Base-by-base conservation (phyloP, 2,113 vertebrate species). In the Okapia johnstoni region DNA sequence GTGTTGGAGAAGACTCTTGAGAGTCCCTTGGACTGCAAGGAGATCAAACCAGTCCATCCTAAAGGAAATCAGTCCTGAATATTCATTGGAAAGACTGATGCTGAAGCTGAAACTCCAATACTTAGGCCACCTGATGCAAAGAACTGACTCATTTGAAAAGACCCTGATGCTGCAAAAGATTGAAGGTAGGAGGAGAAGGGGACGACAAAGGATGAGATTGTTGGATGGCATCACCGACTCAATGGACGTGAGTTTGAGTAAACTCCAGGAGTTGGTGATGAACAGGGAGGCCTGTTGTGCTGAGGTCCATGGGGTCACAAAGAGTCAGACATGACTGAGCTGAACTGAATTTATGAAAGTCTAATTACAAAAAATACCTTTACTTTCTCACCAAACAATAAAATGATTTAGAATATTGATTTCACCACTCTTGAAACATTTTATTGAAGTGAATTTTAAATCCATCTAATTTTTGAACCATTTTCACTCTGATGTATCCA, bases 241-340 rank as follows among this genome's bases (percentile, higher is more conserved):
- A 2, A 36, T 36, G n/a, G 63, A 36, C 0, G 0, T 70, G 63
- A 70, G 19, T 70, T 1, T 36, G 19, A 23, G n/a, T 23, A 2
- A 21, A 70, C 63, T 21, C n/a, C 0, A 0, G 9, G n/a, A 12
- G 9, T 23, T 70, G 63, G n/a, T 36, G n/a, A 66, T 21, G 9
- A 17, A 66, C 17, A 12, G 63, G 63, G 19, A 36, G 9, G n/a
- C 19, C 63, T 70, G n/a, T 17, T 1, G 9, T 23, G 19, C n/a
- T 0, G 57, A 58, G 26, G 57, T 58, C 25, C 5, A 70, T 36
- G n/a, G 66, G 10, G 5, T 40, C 1, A 1, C 19, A 70, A 36
- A 40, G n/a, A 70, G 10, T 70, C 0, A 9, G 1, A 36, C n/a
- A 23, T 0, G n/a, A 70, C 9, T 6, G n/a, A 40, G n/a, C n/a